phyloP scores from a whole-genome alignment of 1,140 invertebrate species.

The Bombus superbus region DNA sequence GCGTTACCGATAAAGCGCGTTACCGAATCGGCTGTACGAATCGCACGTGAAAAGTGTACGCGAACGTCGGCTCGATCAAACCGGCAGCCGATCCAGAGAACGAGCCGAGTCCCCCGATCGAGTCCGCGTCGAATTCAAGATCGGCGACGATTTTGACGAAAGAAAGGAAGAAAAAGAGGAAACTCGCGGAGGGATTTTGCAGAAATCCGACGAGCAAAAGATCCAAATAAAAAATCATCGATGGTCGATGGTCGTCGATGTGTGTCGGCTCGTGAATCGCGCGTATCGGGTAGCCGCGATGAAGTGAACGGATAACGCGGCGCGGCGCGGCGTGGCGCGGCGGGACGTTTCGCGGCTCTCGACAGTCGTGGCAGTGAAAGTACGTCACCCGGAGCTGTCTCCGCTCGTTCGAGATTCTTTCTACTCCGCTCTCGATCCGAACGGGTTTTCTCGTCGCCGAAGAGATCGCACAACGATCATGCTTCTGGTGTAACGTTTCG shows the following conservation, averaged over 20 bases:
- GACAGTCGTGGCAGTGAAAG: constrained; percentile 66
- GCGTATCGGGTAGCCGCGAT: constrained; percentile 1
- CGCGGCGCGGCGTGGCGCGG: not conserved
- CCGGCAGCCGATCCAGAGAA: constrained; percentile 1
- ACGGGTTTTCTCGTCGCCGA: not conserved
- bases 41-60: constrained; percentile 16
- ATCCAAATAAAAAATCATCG: not conserved
- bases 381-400: constrained; percentile 62
- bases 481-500: not conserved
- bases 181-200: not conserved
- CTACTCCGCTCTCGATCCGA: not conserved
- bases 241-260: not conserved
- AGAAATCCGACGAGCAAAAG: not conserved
- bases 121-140: not conserved
- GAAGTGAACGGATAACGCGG: constrained; percentile 28
- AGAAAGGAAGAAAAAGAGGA: not conserved
- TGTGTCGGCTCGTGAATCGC: not conserved
- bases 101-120: not conserved
- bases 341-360: constrained; percentile 31
- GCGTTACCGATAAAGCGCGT: too few species aligned
- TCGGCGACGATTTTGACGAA: not conserved
- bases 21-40: too few species aligned
- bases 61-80: constrained; percentile 1
- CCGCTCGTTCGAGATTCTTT: constrained; percentile 37
- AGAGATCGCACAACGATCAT: not conserved